Conservation (phyloP, 2,113 vertebrate genomes). For the Dicrurus megarhynchus region DNA sequence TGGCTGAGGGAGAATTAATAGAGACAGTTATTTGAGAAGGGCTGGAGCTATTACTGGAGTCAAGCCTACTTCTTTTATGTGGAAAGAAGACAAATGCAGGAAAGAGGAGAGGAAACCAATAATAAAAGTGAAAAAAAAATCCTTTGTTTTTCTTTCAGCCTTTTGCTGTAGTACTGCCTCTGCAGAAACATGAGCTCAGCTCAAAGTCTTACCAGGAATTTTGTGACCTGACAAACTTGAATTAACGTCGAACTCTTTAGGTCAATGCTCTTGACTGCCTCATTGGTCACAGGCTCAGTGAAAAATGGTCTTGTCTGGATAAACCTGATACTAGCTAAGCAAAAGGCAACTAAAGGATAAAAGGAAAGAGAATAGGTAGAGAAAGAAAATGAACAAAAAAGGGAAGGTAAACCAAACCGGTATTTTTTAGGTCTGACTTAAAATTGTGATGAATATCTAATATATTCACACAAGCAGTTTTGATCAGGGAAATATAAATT, state of each 20-base stretch:
- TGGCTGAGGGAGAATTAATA: neutral
- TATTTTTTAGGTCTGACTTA: neutral
- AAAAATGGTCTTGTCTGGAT: neutral
- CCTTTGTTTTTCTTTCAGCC: neutral
- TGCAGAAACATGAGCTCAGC: neutral
- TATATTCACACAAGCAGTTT: neutral
- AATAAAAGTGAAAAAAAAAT: neutral
- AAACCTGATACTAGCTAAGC: neutral
- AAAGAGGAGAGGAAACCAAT: neutral
- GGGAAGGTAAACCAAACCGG: neutral
- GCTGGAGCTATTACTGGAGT: neutral
- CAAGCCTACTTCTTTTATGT: neutral
- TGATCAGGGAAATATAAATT: neutral
- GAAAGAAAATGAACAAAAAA: neutral
- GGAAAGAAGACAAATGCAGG: neutral
- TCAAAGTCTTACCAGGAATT: neutral
- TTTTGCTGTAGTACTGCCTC: neutral
- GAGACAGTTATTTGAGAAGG: neutral
- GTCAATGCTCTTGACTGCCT: neutral
- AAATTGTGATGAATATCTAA: neutral
- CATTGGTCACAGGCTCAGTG: neutral
- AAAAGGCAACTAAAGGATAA: neutral
- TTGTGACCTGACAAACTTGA: neutral
- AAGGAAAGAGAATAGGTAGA: neutral
- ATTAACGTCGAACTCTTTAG: neutral